A percentile compares a stretch with the other conserved stretches of the same genome.
These are phyloP conservation scores for Diadema setosum DNA, from an alignment of 35 echinoderm and acorn worm genomes.

Conservation along the genomic window DNA sequence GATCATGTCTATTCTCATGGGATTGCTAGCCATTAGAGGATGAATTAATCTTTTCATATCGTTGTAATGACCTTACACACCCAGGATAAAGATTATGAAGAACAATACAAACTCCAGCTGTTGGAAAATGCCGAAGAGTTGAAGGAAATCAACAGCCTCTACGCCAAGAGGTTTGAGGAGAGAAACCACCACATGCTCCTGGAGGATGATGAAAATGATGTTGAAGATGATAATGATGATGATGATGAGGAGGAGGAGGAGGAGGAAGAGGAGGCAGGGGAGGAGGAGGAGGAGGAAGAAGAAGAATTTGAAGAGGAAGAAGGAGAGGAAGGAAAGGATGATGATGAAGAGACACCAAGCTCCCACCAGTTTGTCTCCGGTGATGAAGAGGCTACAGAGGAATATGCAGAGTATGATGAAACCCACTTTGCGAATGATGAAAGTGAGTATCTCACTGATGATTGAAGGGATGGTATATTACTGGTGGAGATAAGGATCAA, in stretches of 20 bases:
- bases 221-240: background rate
- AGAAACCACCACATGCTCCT: background rate
- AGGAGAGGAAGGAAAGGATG: background rate
- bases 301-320: too few species aligned
- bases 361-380: background rate
- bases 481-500: too few species aligned
- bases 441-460: background rate
- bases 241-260: background rate
- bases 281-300: background rate
- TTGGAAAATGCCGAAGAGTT: background rate
- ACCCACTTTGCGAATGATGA: background rate
- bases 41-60: too few species aligned
- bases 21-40: too few species aligned
- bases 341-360: background rate
- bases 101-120: background rate
- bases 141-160: background rate
- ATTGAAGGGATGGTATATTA: too few species aligned
- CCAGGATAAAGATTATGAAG: slow-evolving; percentile 24
- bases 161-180: background rate
- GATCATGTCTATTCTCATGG: too few species aligned
- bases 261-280: background rate
- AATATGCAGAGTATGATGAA: background rate
- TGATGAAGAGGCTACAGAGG: background rate
- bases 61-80: background rate
- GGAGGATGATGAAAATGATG: background rate